Evolutionary conservation across 2,888 invertebrate genomes (phyloP).

Genomic region (Microctonus aethiopoides): DNA sequence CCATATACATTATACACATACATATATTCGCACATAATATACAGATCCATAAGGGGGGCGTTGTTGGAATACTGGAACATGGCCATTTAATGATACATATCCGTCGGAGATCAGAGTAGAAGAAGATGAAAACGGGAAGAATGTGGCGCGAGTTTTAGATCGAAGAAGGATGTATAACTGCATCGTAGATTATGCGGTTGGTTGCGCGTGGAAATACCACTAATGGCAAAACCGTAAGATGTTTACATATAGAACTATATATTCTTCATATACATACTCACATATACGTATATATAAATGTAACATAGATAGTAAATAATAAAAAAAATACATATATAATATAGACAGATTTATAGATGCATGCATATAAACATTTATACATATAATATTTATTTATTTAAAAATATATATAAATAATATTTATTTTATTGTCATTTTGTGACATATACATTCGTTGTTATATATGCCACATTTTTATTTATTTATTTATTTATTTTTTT

Average conservation of each 20-base stretch:
- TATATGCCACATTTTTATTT: not conserved
- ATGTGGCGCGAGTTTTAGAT: conserved; percentile 12
- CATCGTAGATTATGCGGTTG: conserved; percentile 49
- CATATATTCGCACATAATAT: not conserved
- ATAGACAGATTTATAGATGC: no score
- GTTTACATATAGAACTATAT: conserved; percentile 17
- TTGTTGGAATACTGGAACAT: conserved; percentile 32
- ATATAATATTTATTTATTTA: not conserved
- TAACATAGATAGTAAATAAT: no score
- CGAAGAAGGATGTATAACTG: conserved; percentile 38
- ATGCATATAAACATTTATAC: no score
- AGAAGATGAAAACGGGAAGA: conserved; percentile 9
- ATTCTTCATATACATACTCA: no score
- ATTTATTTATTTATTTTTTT: not conserved
- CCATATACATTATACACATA: conserved; percentile 23
- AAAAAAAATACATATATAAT: no score
- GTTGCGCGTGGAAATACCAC: conserved; percentile 52
- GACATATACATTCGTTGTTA: not conserved
- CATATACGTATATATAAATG: no score
- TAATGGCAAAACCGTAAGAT: conserved; percentile 50
- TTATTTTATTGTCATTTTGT: not conserved
- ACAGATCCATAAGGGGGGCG: not conserved
- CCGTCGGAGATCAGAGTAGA: not conserved
- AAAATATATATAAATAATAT: not conserved
- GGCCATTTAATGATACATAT: conserved; percentile 18